phyloP scores from a whole-genome alignment of 2,797 vertebrate species.

The Bradypodion pumilum region DNA sequence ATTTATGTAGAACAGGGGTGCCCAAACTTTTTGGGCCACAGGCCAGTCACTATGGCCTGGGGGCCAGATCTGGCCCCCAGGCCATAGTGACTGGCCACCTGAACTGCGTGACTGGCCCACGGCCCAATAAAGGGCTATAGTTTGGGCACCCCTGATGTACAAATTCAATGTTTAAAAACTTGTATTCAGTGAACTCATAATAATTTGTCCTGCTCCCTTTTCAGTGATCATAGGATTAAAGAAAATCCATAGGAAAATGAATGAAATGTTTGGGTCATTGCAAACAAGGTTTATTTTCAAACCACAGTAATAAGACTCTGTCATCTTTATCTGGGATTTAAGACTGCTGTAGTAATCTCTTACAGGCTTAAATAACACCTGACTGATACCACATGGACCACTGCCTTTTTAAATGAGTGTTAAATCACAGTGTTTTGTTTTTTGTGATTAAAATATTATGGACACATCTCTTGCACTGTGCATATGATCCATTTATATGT shows the following conservation, averaged over 20 bases:
- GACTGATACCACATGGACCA: constrained; percentile 44
- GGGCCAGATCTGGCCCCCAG: too few species aligned
- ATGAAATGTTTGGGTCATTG: constrained; percentile 57
- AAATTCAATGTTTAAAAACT: constrained; percentile 52
- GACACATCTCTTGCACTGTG: constrained; percentile 71
- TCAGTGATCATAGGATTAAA: not conserved
- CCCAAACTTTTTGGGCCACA: too few species aligned
- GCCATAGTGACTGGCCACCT: too few species aligned
- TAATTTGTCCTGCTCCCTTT: constrained; percentile 3
- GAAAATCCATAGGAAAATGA: constrained; percentile 40
- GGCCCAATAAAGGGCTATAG: too few species aligned
- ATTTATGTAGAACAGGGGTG: constrained; percentile 58
- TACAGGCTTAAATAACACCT: constrained; percentile 42
- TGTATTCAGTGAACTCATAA: constrained; percentile 40
- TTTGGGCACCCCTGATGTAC: too few species aligned
- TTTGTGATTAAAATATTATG: constrained; percentile 68
- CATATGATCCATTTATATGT: constrained; percentile 74
- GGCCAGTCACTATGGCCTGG: too few species aligned
- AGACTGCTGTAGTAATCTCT: constrained; percentile 49
- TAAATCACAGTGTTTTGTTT: constrained; percentile 68
- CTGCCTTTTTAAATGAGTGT: constrained; percentile 66
- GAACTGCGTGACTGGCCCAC: too few species aligned
- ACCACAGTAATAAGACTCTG: constrained; percentile 64
- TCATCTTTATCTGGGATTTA: constrained; percentile 58
- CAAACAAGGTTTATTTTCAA: constrained; percentile 64